Base-by-base conservation (phyloP, 1,140 invertebrate species). In the Drosophila takahashii region DNA sequence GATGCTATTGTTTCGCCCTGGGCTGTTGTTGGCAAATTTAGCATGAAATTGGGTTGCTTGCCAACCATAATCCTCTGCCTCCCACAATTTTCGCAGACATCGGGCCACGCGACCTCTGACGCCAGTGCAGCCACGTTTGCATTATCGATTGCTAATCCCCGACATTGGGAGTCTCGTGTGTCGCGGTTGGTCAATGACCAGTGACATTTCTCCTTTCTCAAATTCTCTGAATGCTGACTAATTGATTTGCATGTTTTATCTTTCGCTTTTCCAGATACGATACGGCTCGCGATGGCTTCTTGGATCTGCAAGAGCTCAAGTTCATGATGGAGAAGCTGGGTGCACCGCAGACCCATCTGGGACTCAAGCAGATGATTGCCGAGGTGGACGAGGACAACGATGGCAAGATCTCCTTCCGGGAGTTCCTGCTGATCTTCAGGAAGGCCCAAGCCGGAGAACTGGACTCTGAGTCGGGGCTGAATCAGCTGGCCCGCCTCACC, bases 321-420 rank as follows among this genome's bases (percentile, higher is more conserved):
- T 93, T 95, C 10, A 98, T 99, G 97, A 99, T 99, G 98, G 98
- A 99, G 92, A 96, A 97, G 47, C 93, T 99, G n/a, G 97, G 96
- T 16, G 97, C 96, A 9, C 97, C 98, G 11, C 98, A 99, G 92
- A 99, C 98, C 8, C 98, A 99, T 93, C 93, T 99, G 4, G 96
- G 96, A 0, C 93, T 99, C 6, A 99, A 99, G 91, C 95, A 95
- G 36, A 99, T 99, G 98, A 99, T 99, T 77, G 94, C 96, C 62
- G 97, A 98, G 93, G 96, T 98, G 13, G 98, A 98, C 90, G 97
- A 98, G 92, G 98, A 99, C 90, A 93, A 95, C 18, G 98, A 98
- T 91, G 95, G 95, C 34, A 96, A 96, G 89, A 97, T 98, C 66
- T 97, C 96, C 77, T 99, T 98, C 92, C 95, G 97, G 92, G 98